Base-by-base conservation (phyloP, 2,797 vertebrate species). In the Chromis chromis region DNA sequence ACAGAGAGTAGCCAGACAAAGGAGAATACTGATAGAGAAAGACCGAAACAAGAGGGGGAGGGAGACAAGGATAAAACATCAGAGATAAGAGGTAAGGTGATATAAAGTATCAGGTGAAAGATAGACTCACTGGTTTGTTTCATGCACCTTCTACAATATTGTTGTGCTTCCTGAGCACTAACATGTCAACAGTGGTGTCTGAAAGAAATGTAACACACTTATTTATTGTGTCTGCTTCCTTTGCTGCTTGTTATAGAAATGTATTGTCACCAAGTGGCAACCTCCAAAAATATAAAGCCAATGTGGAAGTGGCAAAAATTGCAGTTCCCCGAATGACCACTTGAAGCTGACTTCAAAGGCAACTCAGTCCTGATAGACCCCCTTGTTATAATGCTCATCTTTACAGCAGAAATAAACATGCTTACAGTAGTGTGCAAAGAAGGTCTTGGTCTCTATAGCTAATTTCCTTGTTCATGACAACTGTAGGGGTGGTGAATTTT, bases 71-170 rank as follows among this genome's bases (percentile, higher is more conserved):
- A 48, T 31, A 28, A 40, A 54, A 63, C 31, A 9, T 53, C 3
- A 17, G 10, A 22, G 10, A 24, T 4, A 21, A 56, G 13, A 27
- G 22, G 33, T 39, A 1, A 44, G 42, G 4, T 76, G 53, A 33
- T 49, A 12, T 61, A 61, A 59, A 27, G 3, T 22, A 61, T 48
- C 36, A 33, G 58, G 21, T 59, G 17, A 67, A 70, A 21, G 22
- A 44, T 1, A 16, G 64, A 25, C 10, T 28, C 14, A 13, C 8
- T 4, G 19, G 61, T 53, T 27, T 60, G 49, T 11, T 48, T 33
- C 31, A 13, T 8, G 19, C 16, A 9, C 6, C 24, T 21, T 27
- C 1, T 25, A 1, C 10, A 21, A 2, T 28, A 44, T 3, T 48
- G 9, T 12, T 12, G 17, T 27, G n/a, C 21, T 25, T 31, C 25